Conservation (phyloP, 2,797 vertebrate genomes). For the Peromyscus eremicus region DNA sequence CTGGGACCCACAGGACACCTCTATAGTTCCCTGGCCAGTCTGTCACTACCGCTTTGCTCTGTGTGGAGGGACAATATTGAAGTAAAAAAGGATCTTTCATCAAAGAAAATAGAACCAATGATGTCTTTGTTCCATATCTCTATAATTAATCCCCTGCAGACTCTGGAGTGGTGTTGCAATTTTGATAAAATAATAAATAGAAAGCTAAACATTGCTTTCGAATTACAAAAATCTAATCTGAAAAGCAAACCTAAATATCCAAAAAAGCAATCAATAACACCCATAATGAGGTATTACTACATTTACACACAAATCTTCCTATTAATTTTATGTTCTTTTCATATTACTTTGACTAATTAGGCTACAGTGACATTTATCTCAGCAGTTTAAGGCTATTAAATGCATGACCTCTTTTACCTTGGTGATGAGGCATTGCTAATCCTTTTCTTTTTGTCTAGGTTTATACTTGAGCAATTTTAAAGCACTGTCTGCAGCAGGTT, state of each 20-base stretch:
- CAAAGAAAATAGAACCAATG: neutral
- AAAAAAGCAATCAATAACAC: conserved; percentile 8
- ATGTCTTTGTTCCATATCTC: neutral
- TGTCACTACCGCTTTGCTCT: neutral
- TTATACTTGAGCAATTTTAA: conserved; percentile 38
- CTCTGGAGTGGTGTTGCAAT: neutral
- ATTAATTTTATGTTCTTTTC: conserved; percentile 24
- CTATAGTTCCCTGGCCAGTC: neutral
- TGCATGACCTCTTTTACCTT: neutral
- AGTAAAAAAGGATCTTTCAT: neutral
- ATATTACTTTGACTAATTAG: conserved; percentile 26
- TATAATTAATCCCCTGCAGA: neutral
- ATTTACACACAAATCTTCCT: neutral
- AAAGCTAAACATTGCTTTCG: neutral
- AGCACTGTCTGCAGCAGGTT: neutral
- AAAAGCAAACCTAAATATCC: conserved; percentile 2
- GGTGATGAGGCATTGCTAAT: neutral
- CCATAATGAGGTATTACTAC: neutral
- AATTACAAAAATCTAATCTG: neutral
- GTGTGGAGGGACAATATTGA: neutral
- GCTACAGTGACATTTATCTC: neutral
- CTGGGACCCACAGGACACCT: neutral
- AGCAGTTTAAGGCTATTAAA: conserved; percentile 15
- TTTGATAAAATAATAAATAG: conserved; percentile 28
- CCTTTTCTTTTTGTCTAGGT: neutral